Conservation (phyloP, 2,888 invertebrate genomes). For the Globia sparganii region DNA sequence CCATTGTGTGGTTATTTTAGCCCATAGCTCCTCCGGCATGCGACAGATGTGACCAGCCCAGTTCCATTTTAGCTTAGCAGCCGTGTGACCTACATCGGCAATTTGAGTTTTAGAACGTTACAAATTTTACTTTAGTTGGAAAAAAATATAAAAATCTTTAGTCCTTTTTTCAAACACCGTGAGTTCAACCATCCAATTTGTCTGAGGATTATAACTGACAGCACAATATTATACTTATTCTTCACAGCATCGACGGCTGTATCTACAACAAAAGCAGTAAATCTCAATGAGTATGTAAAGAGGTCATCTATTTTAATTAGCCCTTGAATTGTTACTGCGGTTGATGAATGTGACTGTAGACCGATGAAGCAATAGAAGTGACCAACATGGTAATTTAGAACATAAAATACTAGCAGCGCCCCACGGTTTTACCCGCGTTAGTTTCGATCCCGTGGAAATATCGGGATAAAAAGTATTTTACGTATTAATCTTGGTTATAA, state of each 20-base stretch:
- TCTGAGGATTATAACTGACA: slow-evolving; percentile 34
- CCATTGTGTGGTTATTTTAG: no score
- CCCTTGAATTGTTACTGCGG: slow-evolving; percentile 70
- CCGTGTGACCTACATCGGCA: no score
- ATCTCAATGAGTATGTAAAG: slow-evolving; percentile 86
- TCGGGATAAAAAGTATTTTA: no score
- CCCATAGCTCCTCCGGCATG: no score
- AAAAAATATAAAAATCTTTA: not conserved
- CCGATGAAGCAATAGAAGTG: slow-evolving; percentile 24
- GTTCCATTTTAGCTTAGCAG: no score
- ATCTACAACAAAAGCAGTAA: slow-evolving; percentile 73
- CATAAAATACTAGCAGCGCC: no score
- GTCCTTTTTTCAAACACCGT: not conserved
- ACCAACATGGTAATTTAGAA: no score
- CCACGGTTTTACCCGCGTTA: no score
- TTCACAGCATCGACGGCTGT: slow-evolving; percentile 34
- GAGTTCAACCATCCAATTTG: slow-evolving; percentile 35
- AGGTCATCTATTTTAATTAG: slow-evolving; percentile 89
- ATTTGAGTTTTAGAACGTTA: no score
- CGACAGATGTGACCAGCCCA: no score
- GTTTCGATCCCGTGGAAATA: no score
- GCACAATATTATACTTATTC: slow-evolving; percentile 47
- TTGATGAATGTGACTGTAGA: slow-evolving; percentile 64
- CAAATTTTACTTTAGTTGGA: slow-evolving; percentile 1
- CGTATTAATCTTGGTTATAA: no score